Base-by-base conservation (phyloP, 1,140 invertebrate species). In the Solenopsis fugax region DNA sequence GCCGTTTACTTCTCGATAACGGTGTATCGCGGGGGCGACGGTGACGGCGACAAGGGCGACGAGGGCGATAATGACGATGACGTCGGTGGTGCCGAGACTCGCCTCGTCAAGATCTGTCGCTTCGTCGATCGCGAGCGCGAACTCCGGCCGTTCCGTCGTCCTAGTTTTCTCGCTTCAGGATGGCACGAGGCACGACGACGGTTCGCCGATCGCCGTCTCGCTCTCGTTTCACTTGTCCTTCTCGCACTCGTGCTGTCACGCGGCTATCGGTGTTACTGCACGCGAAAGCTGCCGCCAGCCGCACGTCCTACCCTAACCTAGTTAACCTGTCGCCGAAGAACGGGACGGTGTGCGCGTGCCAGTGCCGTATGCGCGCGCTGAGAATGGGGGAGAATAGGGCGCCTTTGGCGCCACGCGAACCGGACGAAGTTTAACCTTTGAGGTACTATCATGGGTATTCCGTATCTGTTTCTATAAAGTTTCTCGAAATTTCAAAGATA, bases 271-370 rank as follows among this genome's bases (percentile, higher is more conserved):
- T 86, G 84, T 86, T 84, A 77, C 87, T 90, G 65, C 24, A 48
- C 64, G 10, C 62, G 60, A 85, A 29, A 18, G n/a, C 18, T 12
- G 7, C 34, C 10, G 64, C n/a, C 29, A 1, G 29, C 29, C 2
- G 48, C n/a, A n/a, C 41, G 41, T 58, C 13, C 37, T 73, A 37
- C 64, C 84, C 88, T 91, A 91, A 91, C 90, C 90, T 91, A 88
- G 88, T 89, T 91, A 89, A 81, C 58, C 56, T 80, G n/a, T 13
- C 76, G 58, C 18, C 21, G 24, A 48, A 62, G 82, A 72, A 78
- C 71, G 37, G 18, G 52, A 50, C 24, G 12, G 18, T 24, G 12
- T 41, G 67, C 52, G 80, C 67, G 21, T 73, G 9, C 29, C 69
- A 84, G 69, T 45, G n/a, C 41, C 48, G 80, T 48, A 16, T 3